A percentile compares a stretch with the other conserved stretches of the same genome.
Conservation (phyloP, 1,140 invertebrate genomes). For the Apis dorsata region DNA sequence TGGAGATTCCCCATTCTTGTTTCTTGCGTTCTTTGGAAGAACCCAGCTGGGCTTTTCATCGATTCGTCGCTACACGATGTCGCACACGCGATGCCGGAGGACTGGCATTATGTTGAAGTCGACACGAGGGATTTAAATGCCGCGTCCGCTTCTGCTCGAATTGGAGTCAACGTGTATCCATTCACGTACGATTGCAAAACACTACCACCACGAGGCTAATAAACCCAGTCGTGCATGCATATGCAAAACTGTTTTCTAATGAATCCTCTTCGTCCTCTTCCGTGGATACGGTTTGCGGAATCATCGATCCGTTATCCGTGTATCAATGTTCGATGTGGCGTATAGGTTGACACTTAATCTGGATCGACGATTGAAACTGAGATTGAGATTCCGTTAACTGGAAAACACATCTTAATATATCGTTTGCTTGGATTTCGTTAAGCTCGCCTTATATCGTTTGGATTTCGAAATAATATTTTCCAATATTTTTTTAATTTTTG, state of each 20-base stretch:
- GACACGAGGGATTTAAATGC: slow-evolving; percentile 23
- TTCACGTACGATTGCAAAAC: slow-evolving; percentile 2
- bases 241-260: slow-evolving; percentile 24
- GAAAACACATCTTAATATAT: no score
- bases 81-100: neutral
- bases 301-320: neutral
- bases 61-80: neutral
- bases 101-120: neutral
- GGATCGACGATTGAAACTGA: neutral
- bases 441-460: no score
- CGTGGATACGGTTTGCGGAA: neutral
- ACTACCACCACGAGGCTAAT: slow-evolving; percentile 16
- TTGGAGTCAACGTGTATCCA: slow-evolving; percentile 8
- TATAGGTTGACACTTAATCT: neutral
- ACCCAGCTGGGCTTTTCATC: slow-evolving; percentile 23
- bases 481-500: no score
- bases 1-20: neutral
- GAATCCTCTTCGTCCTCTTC: slow-evolving; percentile 10
- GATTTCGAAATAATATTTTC: no score
- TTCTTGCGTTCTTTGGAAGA: no score
- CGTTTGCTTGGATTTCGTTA: no score
- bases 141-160: slow-evolving; percentile 2
- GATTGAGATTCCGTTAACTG: no score
- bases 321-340: neutral
- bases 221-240: slow-evolving; percentile 4